Evolutionary conservation across 2,797 vertebrate genomes (phyloP).

Genomic region (Coreius guichenoti): DNA sequence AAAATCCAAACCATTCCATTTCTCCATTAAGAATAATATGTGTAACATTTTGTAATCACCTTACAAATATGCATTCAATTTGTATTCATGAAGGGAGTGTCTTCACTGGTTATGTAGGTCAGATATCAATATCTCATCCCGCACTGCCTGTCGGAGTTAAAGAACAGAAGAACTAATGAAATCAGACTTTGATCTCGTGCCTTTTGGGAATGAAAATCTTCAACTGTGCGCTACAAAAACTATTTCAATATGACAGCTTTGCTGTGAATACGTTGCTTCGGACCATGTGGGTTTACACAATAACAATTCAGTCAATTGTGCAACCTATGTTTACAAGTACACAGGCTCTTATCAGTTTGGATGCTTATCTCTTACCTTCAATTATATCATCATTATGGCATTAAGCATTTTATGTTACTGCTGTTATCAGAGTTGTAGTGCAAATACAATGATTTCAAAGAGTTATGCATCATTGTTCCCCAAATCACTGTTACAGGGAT

Average conservation of each 20-base stretch:
- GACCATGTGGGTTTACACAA: not conserved
- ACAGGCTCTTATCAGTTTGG: slow-evolving; percentile 1
- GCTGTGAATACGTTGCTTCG: not conserved
- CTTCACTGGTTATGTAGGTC: slow-evolving; percentile 47
- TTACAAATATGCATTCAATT: slow-evolving; percentile 28
- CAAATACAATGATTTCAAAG: not conserved
- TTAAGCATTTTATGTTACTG: not conserved
- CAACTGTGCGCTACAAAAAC: not conserved
- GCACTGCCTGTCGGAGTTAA: slow-evolving; percentile 27
- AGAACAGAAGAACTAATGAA: slow-evolving; percentile 50
- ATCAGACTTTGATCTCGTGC: slow-evolving; percentile 50
- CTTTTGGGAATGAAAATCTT: slow-evolving; percentile 31
- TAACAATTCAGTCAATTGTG: not conserved
- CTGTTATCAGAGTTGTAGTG: not conserved
- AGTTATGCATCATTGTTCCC: not conserved
- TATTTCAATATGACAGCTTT: slow-evolving; percentile 6
- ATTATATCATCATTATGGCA: not conserved
- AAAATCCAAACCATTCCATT: slow-evolving; percentile 13
- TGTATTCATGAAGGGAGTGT: slow-evolving; percentile 24
- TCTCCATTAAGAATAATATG: not conserved
- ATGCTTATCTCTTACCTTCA: not conserved
- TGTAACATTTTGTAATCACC: slow-evolving; percentile 11
- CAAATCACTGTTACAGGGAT: slow-evolving; percentile 1
- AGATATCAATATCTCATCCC: slow-evolving; percentile 38
- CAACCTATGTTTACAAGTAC: not conserved